A percentile compares a stretch with the other conserved stretches of the same genome.
Evolutionary conservation across 2,113 vertebrate species (phyloP).

Genomic region (Anhinga rufa): DNA sequence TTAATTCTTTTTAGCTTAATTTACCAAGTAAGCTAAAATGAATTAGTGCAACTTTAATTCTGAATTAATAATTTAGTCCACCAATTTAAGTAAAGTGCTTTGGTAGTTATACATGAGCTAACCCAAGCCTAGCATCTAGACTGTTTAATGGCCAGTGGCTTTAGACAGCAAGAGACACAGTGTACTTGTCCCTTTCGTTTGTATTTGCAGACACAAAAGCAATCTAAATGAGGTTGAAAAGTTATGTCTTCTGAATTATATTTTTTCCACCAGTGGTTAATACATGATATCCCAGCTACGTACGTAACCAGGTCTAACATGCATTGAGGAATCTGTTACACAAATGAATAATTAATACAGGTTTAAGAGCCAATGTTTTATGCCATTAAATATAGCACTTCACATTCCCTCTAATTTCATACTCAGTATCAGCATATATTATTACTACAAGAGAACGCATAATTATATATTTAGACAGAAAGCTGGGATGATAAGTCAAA

Average conservation of each 20-base stretch:
- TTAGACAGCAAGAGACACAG: neutral
- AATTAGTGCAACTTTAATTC: constrained; percentile 26
- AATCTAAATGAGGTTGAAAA: neutral
- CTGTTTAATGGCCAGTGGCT: neutral
- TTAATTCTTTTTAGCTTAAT: constrained; percentile 22
- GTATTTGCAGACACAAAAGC: neutral
- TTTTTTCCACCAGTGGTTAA: neutral
- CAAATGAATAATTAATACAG: neutral
- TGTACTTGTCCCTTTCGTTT: neutral
- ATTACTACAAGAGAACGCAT: neutral
- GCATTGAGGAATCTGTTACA: neutral
- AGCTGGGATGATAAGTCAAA: neutral
- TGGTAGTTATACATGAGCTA: constrained; percentile 30
- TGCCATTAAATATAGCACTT: neutral
- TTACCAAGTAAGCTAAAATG: constrained; percentile 36
- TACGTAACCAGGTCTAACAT: neutral
- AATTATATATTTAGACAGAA: neutral
- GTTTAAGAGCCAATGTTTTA: neutral
- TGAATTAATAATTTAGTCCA: constrained; percentile 35
- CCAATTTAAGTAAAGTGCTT: constrained; percentile 20
- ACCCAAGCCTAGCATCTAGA: neutral
- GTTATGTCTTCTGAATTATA: neutral
- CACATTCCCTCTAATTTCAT: neutral
- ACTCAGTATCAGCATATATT: neutral
- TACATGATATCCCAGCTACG: neutral